Conservation (phyloP, 1,140 invertebrate species). For the Metopolophium dirhodum region DNA sequence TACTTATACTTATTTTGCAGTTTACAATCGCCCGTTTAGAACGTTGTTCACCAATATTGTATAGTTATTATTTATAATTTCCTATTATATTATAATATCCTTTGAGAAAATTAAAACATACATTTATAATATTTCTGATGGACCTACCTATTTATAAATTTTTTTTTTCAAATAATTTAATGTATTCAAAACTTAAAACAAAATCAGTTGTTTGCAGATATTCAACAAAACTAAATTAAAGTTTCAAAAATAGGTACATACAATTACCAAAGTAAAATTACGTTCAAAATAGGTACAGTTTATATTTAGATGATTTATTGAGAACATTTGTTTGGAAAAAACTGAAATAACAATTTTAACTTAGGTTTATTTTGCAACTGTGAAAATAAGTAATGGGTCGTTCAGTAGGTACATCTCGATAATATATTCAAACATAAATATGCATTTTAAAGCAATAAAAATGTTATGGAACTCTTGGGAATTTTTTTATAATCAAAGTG, state of each 20-base stretch:
- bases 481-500: constrained; percentile 13
- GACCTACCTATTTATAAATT: too few relatives aligned
- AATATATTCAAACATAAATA: constrained; percentile 25
- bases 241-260: background rate
- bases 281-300: background rate
- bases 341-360: background rate
- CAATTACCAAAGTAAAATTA: background rate
- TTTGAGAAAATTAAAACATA: too few relatives aligned
- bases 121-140: too few relatives aligned
- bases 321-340: background rate
- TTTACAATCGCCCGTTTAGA: too few relatives aligned
- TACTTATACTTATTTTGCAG: too few relatives aligned
- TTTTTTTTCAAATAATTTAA: too few relatives aligned
- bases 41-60: too few relatives aligned
- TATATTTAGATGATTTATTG: background rate
- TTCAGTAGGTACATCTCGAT: background rate
- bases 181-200: background rate
- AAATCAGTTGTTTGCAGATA: background rate
- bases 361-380: background rate
- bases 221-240: background rate
- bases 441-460: constrained; percentile 20
- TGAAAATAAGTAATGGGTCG: background rate
- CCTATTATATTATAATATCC: too few relatives aligned
- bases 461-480: background rate
- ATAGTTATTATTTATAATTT: too few relatives aligned